Conservation (phyloP, 1,140 invertebrate genomes). For the Pinna nobilis region DNA sequence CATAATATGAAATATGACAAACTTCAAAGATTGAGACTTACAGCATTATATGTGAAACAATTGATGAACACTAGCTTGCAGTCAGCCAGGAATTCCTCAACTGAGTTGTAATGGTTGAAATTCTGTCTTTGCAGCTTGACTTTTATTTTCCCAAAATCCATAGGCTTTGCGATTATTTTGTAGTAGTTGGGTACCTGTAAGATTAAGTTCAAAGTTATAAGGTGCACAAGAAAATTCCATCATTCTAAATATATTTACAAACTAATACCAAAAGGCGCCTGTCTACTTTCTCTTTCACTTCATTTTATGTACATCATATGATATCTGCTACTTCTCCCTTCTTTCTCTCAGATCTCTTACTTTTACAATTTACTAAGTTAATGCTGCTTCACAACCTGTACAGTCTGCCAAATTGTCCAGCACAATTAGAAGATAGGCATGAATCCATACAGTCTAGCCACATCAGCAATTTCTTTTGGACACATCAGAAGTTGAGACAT, state of each 20-base stretch:
- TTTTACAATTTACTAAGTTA: too few relatives aligned
- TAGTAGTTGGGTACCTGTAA: slow-evolving; percentile 85
- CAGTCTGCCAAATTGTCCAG: too few relatives aligned
- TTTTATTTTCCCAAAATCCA: slow-evolving; percentile 89
- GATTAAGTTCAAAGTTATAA: slow-evolving; percentile 15
- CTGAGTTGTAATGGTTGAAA: slow-evolving; percentile 83
- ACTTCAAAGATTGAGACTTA: slow-evolving; percentile 76
- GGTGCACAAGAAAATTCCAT: background rate
- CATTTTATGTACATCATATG: too few relatives aligned
- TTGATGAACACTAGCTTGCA: slow-evolving; percentile 91
- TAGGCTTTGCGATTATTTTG: slow-evolving; percentile 85
- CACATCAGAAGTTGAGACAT: too few relatives aligned
- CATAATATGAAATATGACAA: too few relatives aligned
- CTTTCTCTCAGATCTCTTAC: too few relatives aligned
- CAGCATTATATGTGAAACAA: slow-evolving; percentile 88
- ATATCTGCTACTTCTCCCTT: too few relatives aligned
- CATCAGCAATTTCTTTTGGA: too few relatives aligned
- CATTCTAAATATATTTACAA: background rate
- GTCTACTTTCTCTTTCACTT: background rate
- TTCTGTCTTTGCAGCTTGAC: slow-evolving; percentile 84
- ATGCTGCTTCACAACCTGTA: too few relatives aligned
- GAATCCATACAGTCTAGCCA: too few relatives aligned
- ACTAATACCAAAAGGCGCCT: background rate
- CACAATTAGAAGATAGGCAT: too few relatives aligned
- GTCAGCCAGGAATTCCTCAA: slow-evolving; percentile 87